Evolutionary conservation across 2,113 vertebrate species (phyloP).

Genomic region (Lanius collurio): DNA sequence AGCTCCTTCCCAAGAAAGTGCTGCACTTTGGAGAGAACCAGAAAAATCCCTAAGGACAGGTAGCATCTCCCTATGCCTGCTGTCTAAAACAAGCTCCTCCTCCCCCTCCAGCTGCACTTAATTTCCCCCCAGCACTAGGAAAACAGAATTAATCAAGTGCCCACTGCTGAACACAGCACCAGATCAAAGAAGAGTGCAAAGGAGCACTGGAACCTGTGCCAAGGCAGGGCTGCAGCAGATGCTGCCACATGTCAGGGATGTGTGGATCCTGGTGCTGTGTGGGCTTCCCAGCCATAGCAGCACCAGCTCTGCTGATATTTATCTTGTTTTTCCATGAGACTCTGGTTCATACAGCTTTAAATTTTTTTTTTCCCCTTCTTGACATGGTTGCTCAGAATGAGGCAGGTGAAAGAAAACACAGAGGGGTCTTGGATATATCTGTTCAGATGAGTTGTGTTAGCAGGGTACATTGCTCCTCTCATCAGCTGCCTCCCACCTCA

Average conservation of each 20-base stretch:
- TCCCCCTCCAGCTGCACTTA: neutral
- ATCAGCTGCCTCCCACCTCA: neutral
- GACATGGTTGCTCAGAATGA: neutral
- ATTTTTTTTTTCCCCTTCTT: neutral
- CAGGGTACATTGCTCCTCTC: neutral
- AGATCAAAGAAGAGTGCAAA: neutral
- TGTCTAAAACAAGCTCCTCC: neutral
- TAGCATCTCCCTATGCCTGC: accelerated
- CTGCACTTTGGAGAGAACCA: neutral
- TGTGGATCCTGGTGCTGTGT: neutral
- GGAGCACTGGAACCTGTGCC: neutral
- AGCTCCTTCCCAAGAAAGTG: neutral
- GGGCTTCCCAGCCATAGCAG: neutral
- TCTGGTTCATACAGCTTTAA: neutral
- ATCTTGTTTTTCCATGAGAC: neutral
- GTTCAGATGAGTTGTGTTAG: neutral
- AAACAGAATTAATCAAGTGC: neutral
- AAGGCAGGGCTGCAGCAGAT: neutral
- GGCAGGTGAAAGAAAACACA: neutral
- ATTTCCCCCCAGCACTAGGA: neutral
- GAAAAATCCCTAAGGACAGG: neutral
- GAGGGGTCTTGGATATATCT: neutral
- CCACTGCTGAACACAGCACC: neutral
- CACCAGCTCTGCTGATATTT: neutral
- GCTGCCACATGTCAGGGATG: neutral